Evolutionary conservation across 2,797 vertebrate species (phyloP), one percentile per base, ranked within the genome.

Genomic region (Enoplosus armatus): DNA sequence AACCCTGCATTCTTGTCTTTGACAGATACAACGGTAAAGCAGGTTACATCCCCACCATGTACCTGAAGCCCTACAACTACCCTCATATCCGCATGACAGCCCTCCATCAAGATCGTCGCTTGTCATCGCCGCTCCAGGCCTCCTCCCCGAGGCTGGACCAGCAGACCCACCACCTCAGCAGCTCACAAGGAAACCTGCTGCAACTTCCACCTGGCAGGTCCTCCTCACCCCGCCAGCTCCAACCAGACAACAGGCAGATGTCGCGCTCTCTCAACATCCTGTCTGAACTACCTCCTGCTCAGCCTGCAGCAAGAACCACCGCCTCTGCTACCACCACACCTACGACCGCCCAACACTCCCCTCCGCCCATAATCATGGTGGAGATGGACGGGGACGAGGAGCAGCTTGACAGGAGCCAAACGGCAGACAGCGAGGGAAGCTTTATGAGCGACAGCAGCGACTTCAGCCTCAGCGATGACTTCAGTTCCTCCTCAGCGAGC

Each of bases 11-110:
- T 71, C 6, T 51, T 15, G 1, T 48, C 22, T 55, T 64, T 64
- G 53, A n/a, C 90, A 99, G 98, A 76, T 94, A 96, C 72, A 90
- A 91, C 0, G 87, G 90, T 14, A 85, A 74, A 54, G 81, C 56
- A 0, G 98, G 97, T 11, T 97, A 96, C 31, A 83, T 98, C 4
- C 97, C 98, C 1, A 86, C 93, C 0, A 92, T 98, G 76, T 95
- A 95, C 85, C 95, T 97, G 48, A 92, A 96, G 85, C 95, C 95
- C 2, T 95, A 96, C 88, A 93, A 65, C 59, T 90, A 92, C 31
- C 94, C 96, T 31, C 93, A 93, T 7, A 67, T 91, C 51, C 93
- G 77, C 27, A 82, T 96, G 26, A 61, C 82, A 15, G 62, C 83
- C 1, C 27, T 81, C 2, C 27, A 83, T 1, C 72, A 55, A 11